Evolutionary conservation across 2,113 vertebrate genomes (phyloP).

Genomic region (Marmota monax): DNA sequence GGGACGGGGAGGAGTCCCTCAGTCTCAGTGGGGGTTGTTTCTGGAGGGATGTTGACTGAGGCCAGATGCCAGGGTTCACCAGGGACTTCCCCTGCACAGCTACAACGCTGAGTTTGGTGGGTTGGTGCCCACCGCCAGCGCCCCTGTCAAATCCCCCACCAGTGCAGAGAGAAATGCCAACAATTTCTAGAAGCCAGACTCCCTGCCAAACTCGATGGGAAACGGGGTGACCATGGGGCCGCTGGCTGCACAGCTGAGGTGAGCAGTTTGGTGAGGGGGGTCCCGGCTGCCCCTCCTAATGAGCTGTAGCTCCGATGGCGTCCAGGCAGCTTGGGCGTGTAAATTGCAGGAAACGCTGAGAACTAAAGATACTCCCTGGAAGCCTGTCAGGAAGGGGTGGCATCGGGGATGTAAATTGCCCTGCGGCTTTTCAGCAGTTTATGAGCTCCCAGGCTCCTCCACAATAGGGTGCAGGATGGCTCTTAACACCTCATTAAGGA

Average conservation of each 20-base stretch:
- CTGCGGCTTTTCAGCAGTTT: slow-evolving; percentile 87
- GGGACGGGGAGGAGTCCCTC: neutral
- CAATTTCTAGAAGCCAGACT: neutral
- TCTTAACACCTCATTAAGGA: slow-evolving; percentile 90
- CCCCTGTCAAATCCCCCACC: slow-evolving; percentile 28
- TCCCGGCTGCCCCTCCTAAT: slow-evolving; percentile 53
- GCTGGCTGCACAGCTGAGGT: neutral
- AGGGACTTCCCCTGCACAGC: slow-evolving; percentile 27
- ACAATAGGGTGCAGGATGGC: slow-evolving; percentile 84
- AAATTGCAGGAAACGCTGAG: slow-evolving; percentile 81
- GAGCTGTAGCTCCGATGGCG: slow-evolving; percentile 74
- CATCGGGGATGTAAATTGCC: slow-evolving; percentile 87
- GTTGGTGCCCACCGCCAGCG: neutral
- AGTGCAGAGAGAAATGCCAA: neutral
- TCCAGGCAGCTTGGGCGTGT: slow-evolving; percentile 68
- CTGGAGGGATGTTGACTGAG: neutral
- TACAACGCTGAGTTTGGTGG: neutral
- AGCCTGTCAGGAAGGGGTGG: slow-evolving; percentile 86
- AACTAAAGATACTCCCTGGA: slow-evolving; percentile 80
- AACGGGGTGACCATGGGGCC: accelerated
- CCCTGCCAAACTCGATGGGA: neutral
- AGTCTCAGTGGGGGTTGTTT: neutral
- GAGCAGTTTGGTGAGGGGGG: neutral
- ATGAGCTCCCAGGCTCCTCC: slow-evolving; percentile 85
- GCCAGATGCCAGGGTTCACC: neutral